A percentile compares a stretch with the other conserved stretches of the same genome.
Conservation (phyloP, 2,888 invertebrate genomes). For the Argyra leucocephala region DNA sequence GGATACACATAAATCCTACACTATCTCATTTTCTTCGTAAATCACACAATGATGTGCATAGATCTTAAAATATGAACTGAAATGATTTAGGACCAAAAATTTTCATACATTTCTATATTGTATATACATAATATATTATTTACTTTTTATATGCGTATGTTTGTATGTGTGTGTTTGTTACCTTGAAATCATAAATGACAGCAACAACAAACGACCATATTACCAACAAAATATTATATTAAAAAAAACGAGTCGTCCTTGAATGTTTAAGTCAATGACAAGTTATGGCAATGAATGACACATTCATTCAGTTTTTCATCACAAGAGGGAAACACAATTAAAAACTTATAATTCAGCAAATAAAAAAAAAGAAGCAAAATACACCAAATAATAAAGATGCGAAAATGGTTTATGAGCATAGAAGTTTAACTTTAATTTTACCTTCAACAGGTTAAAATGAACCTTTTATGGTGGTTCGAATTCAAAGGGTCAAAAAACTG, state of each 20-base stretch:
- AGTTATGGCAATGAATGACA: background rate
- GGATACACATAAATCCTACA: no score
- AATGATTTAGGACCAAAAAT: no score
- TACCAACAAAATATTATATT: background rate
- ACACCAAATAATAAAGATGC: background rate
- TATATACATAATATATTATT: no score
- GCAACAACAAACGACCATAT: background rate
- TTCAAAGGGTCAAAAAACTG: no score
- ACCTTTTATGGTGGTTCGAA: background rate
- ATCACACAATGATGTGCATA: no score
- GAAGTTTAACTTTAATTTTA: no score
- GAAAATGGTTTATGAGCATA: background rate
- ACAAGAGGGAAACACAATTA: background rate
- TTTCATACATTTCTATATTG: no score
- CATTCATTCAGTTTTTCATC: slow-evolving; percentile 1
- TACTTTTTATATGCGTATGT: no score
- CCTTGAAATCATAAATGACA: background rate
- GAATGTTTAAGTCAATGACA: background rate
- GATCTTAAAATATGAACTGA: no score
- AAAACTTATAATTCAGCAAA: background rate
- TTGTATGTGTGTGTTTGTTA: background rate
- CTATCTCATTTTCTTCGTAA: no score
- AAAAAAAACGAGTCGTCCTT: slow-evolving; percentile 3
- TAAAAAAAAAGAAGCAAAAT: background rate
- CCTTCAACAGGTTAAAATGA: background rate